Evolutionary conservation across 2,888 invertebrate species (phyloP), one percentile per base, ranked within the genome.

Genomic region (Chrysotoxum bicinctum): DNA sequence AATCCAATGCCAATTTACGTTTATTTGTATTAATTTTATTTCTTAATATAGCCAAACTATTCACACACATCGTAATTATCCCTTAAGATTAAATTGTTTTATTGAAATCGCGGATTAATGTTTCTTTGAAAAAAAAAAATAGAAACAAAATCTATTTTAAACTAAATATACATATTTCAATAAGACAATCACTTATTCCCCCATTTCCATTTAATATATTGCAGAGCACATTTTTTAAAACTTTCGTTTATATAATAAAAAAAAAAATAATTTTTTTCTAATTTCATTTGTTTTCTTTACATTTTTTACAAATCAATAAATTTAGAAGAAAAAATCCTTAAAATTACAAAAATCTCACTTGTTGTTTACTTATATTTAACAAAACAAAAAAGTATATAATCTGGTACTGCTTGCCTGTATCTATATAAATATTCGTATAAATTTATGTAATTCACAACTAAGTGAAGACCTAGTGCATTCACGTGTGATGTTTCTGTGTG

Each of bases 211-310:
- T 77, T 78, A 82, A 86, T 74, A 86, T 74, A 82, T 86, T 82
- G 78, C 86, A 86, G 86, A 86, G 86, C 86, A 86, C 86, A 86
- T 86, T 86, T 86, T 86, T 86, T 78, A 74, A 74, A 66, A 81
- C 86, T 86, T 86, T 86, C 81, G 82, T 86, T 86, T 76, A 81
- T 64, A 69, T 43, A 62, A 26, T 26, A 60, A 26, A 43, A 64
- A 62, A 43, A 62, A 19, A 66, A 35, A 76, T 62, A 81, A 85
- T 75, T 75, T 75, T 64, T 87, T 82, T 83, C 83, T 83, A 75
- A 87, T 83, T 87, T 87, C 16, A 70, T 82, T 86, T 78, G 30
- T 74, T 86, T 85, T 74, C 77, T 74, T 86, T 78, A 80, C 40
- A 75, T 79, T 85, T 79, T 84, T 79, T 81, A 79, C 26, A 77